Percentiles rank a stretch among this genome's conserved stretches.
These are phyloP conservation scores for Boleophthalmus pectinirostris DNA, from an alignment of 2,113 vertebrate genomes.

Conservation along the genomic window DNA sequence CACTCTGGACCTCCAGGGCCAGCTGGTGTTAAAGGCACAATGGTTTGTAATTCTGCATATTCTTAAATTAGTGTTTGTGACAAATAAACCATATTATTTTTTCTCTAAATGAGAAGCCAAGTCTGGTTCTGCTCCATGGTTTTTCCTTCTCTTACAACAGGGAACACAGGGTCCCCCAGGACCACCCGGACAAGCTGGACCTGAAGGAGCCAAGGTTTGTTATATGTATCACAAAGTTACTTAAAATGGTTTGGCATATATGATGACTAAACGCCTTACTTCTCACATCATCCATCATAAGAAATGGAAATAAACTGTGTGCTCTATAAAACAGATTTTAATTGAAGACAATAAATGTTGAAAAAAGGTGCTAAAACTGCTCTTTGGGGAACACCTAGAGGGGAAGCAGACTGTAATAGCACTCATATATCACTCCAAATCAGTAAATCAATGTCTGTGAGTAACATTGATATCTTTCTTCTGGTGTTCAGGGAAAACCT, in stretches of 20 bases:
- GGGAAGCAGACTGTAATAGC: background rate
- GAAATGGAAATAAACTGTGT: no score
- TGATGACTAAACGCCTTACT: background rate
- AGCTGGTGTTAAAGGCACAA: constrained; percentile 42
- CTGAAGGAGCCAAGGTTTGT: constrained; percentile 74
- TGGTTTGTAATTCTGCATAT: constrained; percentile 23
- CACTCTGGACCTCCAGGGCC: constrained; percentile 48
- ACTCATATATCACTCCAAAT: no score
- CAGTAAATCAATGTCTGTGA: background rate
- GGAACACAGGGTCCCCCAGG: constrained; percentile 65
- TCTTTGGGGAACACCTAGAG: background rate
- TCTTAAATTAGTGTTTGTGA: background rate
- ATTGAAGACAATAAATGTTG: background rate
- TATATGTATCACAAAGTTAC: background rate
- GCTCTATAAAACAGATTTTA: background rate
- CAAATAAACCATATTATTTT: background rate
- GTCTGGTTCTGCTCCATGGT: background rate
- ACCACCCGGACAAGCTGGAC: constrained; percentile 65
- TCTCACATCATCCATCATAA: background rate
- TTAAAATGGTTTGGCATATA: background rate
- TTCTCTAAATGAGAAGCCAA: background rate
- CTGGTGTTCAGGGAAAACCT: constrained; percentile 55
- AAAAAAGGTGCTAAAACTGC: background rate
- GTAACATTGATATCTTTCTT: background rate
- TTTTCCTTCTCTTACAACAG: constrained; percentile 45